These are phyloP conservation scores for Pterostichus madidus DNA, from an alignment of 2,888 invertebrate species.

Conservation along the genomic window DNA sequence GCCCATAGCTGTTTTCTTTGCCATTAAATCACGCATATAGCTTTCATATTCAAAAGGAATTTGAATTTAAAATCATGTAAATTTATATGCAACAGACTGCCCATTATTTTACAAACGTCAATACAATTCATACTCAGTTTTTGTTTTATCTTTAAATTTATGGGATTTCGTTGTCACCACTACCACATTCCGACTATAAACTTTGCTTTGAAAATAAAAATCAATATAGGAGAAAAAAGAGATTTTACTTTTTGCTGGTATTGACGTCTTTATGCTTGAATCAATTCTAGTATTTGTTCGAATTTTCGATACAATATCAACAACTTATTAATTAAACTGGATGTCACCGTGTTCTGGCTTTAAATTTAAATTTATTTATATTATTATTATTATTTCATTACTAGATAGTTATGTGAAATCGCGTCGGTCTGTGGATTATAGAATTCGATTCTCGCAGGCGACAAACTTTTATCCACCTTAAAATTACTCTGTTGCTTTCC, in stretches of 20 bases:
- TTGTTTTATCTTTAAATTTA: conserved; percentile 51
- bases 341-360: too few relatives aligned
- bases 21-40: conserved; percentile 45
- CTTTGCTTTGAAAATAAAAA: conserved; percentile 34
- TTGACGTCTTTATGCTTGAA: conserved; percentile 38
- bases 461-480: too few relatives aligned
- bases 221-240: conserved; percentile 20
- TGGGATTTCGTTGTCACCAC: conserved; percentile 29
- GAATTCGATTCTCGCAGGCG: too few relatives aligned
- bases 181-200: conserved; percentile 47
- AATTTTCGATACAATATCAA: too few relatives aligned
- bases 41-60: conserved; percentile 35
- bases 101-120: conserved; percentile 46
- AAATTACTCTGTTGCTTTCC: too few relatives aligned
- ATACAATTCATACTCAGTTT: conserved; percentile 51
- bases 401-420: too few relatives aligned
- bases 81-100: conserved; percentile 55
- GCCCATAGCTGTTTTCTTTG: conserved; percentile 1
- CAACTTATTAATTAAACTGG: too few relatives aligned
- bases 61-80: conserved; percentile 52
- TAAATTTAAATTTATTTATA: too few relatives aligned
- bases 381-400: too few relatives aligned
- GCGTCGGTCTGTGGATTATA: too few relatives aligned
- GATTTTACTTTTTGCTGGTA: conserved; percentile 22
- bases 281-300: conserved; percentile 4